A percentile compares a stretch with the other conserved stretches of the same genome.
Conservation (phyloP, 2,797 vertebrate genomes). For the Macroramphosus scolopax region DNA sequence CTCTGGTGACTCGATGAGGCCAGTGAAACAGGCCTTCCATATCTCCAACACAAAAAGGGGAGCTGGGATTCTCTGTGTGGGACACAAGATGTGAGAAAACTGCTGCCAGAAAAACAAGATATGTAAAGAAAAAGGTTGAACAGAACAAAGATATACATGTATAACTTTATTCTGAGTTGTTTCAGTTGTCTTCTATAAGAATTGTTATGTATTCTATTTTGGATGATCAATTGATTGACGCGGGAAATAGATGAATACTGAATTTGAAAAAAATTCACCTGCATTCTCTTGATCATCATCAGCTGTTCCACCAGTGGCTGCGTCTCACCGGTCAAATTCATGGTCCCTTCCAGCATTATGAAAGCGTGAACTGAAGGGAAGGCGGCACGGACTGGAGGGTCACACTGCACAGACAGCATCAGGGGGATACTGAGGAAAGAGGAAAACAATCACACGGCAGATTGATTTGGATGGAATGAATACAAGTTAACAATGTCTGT, state of each 20-base stretch:
- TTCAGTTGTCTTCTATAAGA: no score
- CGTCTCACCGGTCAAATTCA: conserved; percentile 94
- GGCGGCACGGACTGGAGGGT: conserved; percentile 82
- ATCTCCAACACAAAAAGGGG: conserved; percentile 93
- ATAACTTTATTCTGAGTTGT: no score
- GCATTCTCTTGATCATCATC: conserved; percentile 98
- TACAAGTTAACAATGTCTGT: background rate
- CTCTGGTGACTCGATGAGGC: conserved; percentile 96
- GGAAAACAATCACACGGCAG: background rate
- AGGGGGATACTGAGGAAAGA: conserved; percentile 81
- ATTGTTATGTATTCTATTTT: no score
- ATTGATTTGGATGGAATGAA: background rate
- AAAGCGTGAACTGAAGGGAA: conserved; percentile 94
- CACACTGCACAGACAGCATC: conserved; percentile 84
- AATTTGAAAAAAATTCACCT: conserved; percentile 79
- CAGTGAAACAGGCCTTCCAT: conserved; percentile 98
- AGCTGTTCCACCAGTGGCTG: conserved; percentile 95
- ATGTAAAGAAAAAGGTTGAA: background rate
- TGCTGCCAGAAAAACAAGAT: background rate
- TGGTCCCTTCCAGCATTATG: conserved; percentile 95
- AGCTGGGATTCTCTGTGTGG: conserved; percentile 84
- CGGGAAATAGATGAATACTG: no score
- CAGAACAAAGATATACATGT: no score
- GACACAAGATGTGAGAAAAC: conserved; percentile 10
- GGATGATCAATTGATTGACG: no score